Conservation (phyloP, 2,113 vertebrate genomes). For the Fukomys damarensis region DNA sequence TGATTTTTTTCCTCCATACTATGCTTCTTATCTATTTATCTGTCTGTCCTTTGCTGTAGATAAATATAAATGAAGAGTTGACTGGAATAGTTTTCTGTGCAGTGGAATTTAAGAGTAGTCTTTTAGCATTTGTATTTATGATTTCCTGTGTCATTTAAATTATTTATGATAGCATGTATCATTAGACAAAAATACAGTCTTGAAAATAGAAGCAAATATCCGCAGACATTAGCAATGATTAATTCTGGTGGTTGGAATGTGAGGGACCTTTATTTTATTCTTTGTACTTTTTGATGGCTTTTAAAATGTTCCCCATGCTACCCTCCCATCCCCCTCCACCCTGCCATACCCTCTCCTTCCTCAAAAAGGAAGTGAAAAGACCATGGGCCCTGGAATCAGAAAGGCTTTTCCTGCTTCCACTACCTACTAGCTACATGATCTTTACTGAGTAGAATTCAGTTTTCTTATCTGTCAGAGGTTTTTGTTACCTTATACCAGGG, state of each 20-base stretch:
- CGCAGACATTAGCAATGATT: not conserved
- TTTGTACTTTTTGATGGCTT: not conserved
- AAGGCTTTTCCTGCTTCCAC: not conserved
- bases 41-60: not conserved
- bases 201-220: not conserved
- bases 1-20: slow-evolving; percentile 8
- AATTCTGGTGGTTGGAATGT: not conserved
- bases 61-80: slow-evolving; percentile 1
- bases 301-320: not conserved
- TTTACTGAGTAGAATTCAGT: not conserved
- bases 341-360: too few relatives aligned
- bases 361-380: not conserved
- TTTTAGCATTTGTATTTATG: not conserved
- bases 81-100: not conserved
- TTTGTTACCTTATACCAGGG: not conserved
- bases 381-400: not conserved
- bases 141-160: not conserved
- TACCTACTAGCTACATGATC: not conserved
- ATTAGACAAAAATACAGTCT: not conserved
- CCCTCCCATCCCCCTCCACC: too few relatives aligned
- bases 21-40: not conserved
- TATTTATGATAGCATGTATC: not conserved
- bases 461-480: not conserved
- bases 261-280: not conserved
- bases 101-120: not conserved